Base-by-base conservation (phyloP, 2,113 vertebrate genomes). In the Marcusenius ussheri region DNA sequence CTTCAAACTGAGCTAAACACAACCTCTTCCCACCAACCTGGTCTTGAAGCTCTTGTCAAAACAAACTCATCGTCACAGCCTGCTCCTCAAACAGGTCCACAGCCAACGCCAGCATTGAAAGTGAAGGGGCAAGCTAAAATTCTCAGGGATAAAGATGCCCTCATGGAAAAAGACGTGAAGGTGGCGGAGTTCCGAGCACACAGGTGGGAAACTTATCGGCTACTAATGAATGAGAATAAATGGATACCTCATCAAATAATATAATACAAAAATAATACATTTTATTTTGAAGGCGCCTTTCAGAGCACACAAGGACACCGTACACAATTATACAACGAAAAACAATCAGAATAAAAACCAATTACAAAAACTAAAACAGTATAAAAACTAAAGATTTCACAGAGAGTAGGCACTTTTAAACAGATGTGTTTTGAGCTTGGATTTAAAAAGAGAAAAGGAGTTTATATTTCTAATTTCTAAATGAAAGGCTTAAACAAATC, bases 101-200 rank as follows among this genome's bases (percentile, higher is more conserved):
- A 46, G n/a, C 35, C 39, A 24, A 50, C 35, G 42, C 42, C 50
- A n/a, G 27, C 24, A 42, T 24, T 83, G 8, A 91, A 89, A 50
- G 92, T 92, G 27, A 88, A 58, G 87, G 92, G 5, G 47, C 90
- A 92, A 80, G 91, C 89, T 89, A 94, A 90, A 62, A 94, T 92
- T 87, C 89, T 89, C 0, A 93, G 94, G 90, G 95, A 94, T 35
- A 92, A 91, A 91, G 91, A 93, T 66, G 93, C 93, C 91, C 93
- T 95, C 5, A 93, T 91, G 90, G 95, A 93, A 91, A 96, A 95
- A 90, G 95, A 96, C 80, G 93, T 95, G 8, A 96, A 95, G 94
- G 92, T 93, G 0, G 94, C 94, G n/a, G 96, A 93, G 92, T 95
- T 95, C 91, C 94, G 95, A 94, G 95, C 93, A 0, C 95, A 95